These are phyloP conservation scores for Siphonodentalium dalli DNA, from an alignment of 2,888 invertebrate genomes.

Conservation along the genomic window DNA sequence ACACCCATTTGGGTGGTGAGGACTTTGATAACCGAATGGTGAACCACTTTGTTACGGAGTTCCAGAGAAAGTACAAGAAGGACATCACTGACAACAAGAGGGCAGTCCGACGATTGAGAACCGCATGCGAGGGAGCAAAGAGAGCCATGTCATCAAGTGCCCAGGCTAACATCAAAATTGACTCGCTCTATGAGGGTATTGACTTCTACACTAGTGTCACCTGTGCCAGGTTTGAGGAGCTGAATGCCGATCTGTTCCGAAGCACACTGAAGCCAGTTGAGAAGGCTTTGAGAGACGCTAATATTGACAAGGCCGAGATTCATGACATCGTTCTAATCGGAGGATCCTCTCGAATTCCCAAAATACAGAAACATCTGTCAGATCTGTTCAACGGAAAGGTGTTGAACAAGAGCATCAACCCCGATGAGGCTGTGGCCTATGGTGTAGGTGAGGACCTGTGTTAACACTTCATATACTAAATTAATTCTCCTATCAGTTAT, in stretches of 20 bases:
- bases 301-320: slow-evolving; percentile 79
- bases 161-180: slow-evolving; percentile 82
- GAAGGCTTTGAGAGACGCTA: slow-evolving; percentile 93
- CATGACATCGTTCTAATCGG: slow-evolving; percentile 78
- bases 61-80: slow-evolving; percentile 66
- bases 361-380: slow-evolving; percentile 94
- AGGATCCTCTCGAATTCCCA: slow-evolving; percentile 97
- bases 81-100: slow-evolving; percentile 76
- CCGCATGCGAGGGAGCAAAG: slow-evolving; percentile 81
- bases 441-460: slow-evolving; percentile 55
- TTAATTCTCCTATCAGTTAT: too few relatives aligned
- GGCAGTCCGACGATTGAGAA: slow-evolving; percentile 87
- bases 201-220: slow-evolving; percentile 97
- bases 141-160: slow-evolving; percentile 70
- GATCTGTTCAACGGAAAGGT: slow-evolving; percentile 66
- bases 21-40: slow-evolving; percentile 70
- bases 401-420: slow-evolving; percentile 66
- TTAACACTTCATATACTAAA: too few relatives aligned
- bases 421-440: slow-evolving; percentile 66
- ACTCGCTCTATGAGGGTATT: slow-evolving; percentile 91
- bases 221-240: slow-evolving; percentile 91
- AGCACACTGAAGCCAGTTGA: slow-evolving; percentile 96
- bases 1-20: slow-evolving; percentile 92
- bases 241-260: slow-evolving; percentile 94
- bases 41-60: slow-evolving; percentile 63